These are phyloP conservation scores for Creontiades dilutus DNA, from an alignment of 2,888 invertebrate species.

Conservation along the genomic window DNA sequence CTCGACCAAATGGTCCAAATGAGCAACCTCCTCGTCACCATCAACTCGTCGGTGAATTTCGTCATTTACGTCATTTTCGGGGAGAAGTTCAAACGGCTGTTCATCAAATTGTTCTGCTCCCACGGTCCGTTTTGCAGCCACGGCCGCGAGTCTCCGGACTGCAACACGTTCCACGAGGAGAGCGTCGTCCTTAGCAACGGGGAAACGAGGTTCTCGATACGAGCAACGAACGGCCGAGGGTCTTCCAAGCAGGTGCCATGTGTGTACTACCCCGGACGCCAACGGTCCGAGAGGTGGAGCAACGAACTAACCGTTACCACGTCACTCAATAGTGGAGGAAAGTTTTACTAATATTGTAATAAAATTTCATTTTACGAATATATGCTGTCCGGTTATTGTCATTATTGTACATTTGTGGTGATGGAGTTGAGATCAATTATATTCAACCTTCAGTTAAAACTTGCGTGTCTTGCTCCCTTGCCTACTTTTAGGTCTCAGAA, in stretches of 20 bases:
- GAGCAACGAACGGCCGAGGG: conserved; percentile 43
- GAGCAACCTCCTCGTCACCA: conserved; percentile 95
- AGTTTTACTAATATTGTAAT: conserved; percentile 38
- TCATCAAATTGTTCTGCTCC: conserved; percentile 88
- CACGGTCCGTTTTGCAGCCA: conserved; percentile 79
- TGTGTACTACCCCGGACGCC: conserved; percentile 80
- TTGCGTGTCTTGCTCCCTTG: no score
- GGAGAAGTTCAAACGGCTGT: conserved; percentile 95
- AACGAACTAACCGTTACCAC: conserved; percentile 71
- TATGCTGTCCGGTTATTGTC: no score
- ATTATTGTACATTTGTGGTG: no score
- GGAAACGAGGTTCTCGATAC: conserved; percentile 81
- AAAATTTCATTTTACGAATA: no score
- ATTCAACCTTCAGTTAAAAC: no score
- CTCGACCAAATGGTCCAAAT: conserved; percentile 87
- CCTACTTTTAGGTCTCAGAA: no score
- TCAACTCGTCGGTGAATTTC: conserved; percentile 98
- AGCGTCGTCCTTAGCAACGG: conserved; percentile 88
- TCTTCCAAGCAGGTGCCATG: conserved; percentile 78
- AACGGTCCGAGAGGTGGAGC: conserved; percentile 55
- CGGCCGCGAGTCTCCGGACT: conserved; percentile 85
- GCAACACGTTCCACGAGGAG: conserved; percentile 87
- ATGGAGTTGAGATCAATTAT: no score
- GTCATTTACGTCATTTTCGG: conserved; percentile 98
- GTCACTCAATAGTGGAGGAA: conserved; percentile 49